These are phyloP conservation scores for Phrynocephalus vlangalii DNA, from an alignment of 2,797 vertebrate genomes.

Conservation along the genomic window DNA sequence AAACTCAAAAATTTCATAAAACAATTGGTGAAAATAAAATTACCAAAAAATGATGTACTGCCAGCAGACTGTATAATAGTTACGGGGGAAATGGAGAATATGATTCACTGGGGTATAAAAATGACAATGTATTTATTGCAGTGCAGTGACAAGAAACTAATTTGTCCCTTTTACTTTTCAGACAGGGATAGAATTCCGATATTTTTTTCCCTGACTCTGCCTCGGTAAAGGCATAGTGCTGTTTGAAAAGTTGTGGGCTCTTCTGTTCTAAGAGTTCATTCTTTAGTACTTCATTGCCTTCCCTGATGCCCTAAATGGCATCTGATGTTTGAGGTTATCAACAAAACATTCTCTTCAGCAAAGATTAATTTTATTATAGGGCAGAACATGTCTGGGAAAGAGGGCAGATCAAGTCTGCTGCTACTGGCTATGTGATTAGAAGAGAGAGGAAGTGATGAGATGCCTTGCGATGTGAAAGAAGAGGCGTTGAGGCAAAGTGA, in stretches of 20 bases:
- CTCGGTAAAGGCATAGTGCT: slow-evolving; percentile 40
- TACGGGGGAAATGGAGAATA: slow-evolving; percentile 84
- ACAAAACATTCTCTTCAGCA: not conserved
- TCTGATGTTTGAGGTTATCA: not conserved
- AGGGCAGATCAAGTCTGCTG: too few relatives aligned
- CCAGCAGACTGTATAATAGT: slow-evolving; percentile 87
- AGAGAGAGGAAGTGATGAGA: not conserved
- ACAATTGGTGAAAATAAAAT: slow-evolving; percentile 88
- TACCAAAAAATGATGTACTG: slow-evolving; percentile 87
- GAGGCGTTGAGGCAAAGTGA: not conserved
- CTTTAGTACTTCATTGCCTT: not conserved
- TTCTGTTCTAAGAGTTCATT: not conserved
- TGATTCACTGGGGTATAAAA: slow-evolving; percentile 84
- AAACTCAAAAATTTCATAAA: slow-evolving; percentile 88
- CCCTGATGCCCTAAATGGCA: not conserved
- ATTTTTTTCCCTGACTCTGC: slow-evolving; percentile 55
- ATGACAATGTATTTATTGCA: slow-evolving; percentile 86
- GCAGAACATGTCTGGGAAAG: not conserved
- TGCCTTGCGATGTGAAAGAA: too few relatives aligned
- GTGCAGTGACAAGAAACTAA: slow-evolving; percentile 83
- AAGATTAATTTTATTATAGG: not conserved
- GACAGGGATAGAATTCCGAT: slow-evolving; percentile 79
- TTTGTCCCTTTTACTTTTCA: slow-evolving; percentile 85
- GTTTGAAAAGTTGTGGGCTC: slow-evolving; percentile 28
- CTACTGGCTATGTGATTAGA: not conserved